Conservation (phyloP, 2,797 vertebrate genomes). For the Lophotriccus pileatus region DNA sequence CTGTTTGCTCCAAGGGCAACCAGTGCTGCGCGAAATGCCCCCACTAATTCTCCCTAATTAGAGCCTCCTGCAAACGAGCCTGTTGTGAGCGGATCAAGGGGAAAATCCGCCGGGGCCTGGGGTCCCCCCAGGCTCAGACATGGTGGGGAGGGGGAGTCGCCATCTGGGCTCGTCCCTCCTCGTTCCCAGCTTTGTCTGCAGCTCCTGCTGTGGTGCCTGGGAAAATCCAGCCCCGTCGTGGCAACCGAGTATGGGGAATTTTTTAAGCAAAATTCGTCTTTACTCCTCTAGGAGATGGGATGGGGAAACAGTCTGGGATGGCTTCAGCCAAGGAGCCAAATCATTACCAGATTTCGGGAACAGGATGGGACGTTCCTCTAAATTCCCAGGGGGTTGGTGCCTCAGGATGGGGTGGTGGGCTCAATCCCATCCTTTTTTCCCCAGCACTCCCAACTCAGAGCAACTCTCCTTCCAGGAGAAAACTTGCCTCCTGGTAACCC, state of each 20-base stretch:
- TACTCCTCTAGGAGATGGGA: not conserved
- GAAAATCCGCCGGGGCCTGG: not conserved
- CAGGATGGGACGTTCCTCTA: not conserved
- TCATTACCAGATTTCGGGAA: not conserved
- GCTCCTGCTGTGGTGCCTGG: not conserved
- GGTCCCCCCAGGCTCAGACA: not conserved
- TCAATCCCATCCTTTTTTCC: not conserved
- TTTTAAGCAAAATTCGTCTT: not conserved
- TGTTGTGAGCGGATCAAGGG: not conserved
- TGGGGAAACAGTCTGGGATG: not conserved
- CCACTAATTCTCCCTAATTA: not conserved
- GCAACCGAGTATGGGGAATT: rapidly evolving
- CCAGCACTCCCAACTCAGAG: rapidly evolving
- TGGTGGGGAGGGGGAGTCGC: not conserved
- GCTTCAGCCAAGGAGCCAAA: not conserved
- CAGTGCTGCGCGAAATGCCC: rapidly evolving
- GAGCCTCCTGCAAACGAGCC: not conserved
- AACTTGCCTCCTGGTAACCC: not conserved
- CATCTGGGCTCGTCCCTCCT: not conserved
- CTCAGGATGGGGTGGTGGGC: not conserved
- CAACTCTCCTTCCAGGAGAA: not conserved
- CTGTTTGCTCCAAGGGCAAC: not conserved
- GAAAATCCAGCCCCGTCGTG: not conserved
- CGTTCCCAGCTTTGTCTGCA: not conserved
- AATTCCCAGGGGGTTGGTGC: not conserved